phyloP scores from a whole-genome alignment of 2,797 vertebrate species.

The Myiotriccus ornatus region DNA sequence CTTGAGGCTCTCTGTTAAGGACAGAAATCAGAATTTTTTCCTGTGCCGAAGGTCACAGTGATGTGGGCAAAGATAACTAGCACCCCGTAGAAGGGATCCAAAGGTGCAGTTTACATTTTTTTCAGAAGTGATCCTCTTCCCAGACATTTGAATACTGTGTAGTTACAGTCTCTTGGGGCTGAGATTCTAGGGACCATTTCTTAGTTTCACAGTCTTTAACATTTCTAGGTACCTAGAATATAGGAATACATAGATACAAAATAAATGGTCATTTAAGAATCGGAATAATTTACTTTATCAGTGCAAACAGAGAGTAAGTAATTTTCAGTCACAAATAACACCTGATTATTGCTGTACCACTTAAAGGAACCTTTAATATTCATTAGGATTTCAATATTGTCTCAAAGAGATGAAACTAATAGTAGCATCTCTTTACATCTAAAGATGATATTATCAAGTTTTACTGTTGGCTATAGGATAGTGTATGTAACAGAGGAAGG shows the following conservation, averaged over 20 bases:
- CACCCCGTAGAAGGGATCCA: background rate
- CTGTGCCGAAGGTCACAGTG: background rate
- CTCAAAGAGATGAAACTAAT: conserved; percentile 16
- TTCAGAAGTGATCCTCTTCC: background rate
- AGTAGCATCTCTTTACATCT: conserved; percentile 35
- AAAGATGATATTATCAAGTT: conserved; percentile 16
- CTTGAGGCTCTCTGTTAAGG: background rate
- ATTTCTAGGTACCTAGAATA: background rate
- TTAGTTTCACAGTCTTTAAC: background rate
- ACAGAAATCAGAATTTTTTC: background rate
- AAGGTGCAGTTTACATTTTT: background rate
- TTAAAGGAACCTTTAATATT: conserved; percentile 53
- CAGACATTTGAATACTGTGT: background rate
- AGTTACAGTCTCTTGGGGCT: background rate
- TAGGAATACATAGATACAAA: background rate
- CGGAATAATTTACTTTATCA: background rate
- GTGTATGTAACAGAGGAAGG: background rate
- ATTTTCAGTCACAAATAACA: conserved; percentile 65
- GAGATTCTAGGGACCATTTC: background rate
- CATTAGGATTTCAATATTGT: conserved; percentile 56
- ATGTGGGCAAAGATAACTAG: background rate
- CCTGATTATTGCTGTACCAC: conserved; percentile 45
- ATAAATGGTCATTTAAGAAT: conserved; percentile 52
- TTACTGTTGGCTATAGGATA: background rate
- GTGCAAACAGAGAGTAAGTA: conserved; percentile 27